Percentiles rank a stretch among this genome's conserved stretches.
phyloP scores from a whole-genome alignment of 2,888 invertebrate species.

The Creontiades dilutus region DNA sequence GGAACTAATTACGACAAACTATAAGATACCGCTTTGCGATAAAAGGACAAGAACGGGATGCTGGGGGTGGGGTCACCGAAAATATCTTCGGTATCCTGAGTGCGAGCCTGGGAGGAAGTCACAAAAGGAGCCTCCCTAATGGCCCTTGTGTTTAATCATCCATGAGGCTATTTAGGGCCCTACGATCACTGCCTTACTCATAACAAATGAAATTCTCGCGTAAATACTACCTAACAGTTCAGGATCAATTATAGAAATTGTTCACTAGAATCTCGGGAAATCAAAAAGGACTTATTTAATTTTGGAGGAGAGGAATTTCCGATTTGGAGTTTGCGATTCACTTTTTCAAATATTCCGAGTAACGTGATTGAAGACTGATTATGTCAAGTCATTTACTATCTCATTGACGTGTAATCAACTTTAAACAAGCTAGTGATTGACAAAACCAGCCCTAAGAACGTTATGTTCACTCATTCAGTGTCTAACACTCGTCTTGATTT shows the following conservation, averaged over 20 bases:
- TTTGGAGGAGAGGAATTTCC: no score
- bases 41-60: neutral
- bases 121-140: conserved; percentile 10
- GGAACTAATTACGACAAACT: conserved; percentile 42
- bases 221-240: neutral
- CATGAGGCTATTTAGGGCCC: neutral
- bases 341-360: no score
- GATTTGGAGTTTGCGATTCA: no score
- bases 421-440: no score
- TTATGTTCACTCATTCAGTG: no score
- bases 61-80: neutral
- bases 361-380: no score
- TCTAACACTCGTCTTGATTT: no score
- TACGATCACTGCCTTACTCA: neutral
- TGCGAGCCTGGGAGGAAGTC: neutral
- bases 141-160: neutral
- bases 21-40: conserved; percentile 27
- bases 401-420: no score
- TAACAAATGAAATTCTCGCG: neutral
- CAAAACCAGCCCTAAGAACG: no score
- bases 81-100: conserved; percentile 4
- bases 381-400: no score
- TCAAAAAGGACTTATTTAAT: no score
- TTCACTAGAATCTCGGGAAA: no score
- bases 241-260: neutral